Evolutionary conservation across 2,797 vertebrate species (phyloP), one percentile per base, ranked within the genome.

Genomic region (Serranus cabrilla): DNA sequence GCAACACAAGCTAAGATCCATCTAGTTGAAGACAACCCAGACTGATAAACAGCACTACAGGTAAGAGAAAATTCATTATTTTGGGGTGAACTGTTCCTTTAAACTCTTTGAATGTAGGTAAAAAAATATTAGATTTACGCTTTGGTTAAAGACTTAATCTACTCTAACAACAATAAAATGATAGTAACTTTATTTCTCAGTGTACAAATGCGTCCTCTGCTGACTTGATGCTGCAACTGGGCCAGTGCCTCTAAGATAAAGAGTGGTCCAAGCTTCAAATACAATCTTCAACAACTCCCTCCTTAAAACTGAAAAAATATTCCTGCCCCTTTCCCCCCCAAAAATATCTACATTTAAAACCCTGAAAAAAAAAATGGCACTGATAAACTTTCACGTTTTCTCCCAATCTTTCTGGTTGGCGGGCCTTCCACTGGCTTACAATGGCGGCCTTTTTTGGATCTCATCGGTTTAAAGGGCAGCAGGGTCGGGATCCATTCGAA

Each of bases 261-360:
- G 84, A 91, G 88, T 83, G 85, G 76, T 88, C 80, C 89, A 87
- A 91, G 86, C 89, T 92, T 91, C 89, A 80, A 72, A 87, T 87
- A 90, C 85, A 88, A 89, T 85, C 83, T 82, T 71, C 57, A 87
- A 69, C 64, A 82, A 52, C 63, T 81, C 50, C 74, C 77, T 78
- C 80, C 80, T 59, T 59, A 74, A 81, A 84, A 83, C 27, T n/a
- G 13, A 57, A 72, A 71, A 42, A 42, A 60, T 3, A 47, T 25
- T 40, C 34, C 13, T 34, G n/a, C 49, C 50, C 50, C 42, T 39
- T 52, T 60, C 13, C 43, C 21, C 47, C 23, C 45, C 55, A 17
- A n/a, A 60, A n/a, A 60, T 58, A 80, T 81, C 75, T 80, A 82
- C 71, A 75, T 70, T 81, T 62, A 71, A 87, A 86, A 89, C 61